Evolutionary conservation across 2,888 invertebrate species (phyloP), one percentile per base, ranked within the genome.

Genomic region (Agrochola circellaris): DNA sequence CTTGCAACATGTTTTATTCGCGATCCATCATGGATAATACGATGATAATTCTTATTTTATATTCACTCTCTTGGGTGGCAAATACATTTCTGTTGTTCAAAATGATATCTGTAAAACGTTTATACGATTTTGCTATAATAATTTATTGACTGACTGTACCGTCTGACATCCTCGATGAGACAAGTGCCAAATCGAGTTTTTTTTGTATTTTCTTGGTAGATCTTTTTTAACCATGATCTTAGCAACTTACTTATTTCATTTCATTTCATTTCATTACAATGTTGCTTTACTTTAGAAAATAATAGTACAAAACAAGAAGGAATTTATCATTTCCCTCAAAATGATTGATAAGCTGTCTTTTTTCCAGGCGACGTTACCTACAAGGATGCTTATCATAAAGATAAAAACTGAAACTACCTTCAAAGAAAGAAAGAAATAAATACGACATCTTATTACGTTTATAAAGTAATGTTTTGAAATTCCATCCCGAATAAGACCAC

Each of bases 11-110:
- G 64, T 79, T 75, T 56, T 68, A 30, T 38, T 11, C 15, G 26
- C 73, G 51, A 66, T 81, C 23, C 61, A 64, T 79, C 54, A 70
- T 64, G 34, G 38, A 30, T 79, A 79, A 66, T 69, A 38, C 26
- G 61, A 75, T 69, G 34, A 70, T 75, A 79, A 76, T 82, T 77
- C 56, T 73, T 54, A 45, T 56, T 84, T 73, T 82, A 70, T 45
- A 58, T 65, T 48, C 26, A 30, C 34, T 74, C 30, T 75, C 69
- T 58, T 77, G 85, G 85, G 86, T 86, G 79, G 85, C 69, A 78
- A 82, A 80, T 66, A 71, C 62, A 62, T 77, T 78, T 72, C 23
- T 74, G 65, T 73, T 23, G 30, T 62, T 72, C 34, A 54, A 65
- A 83, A 65, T 34, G 26, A 84, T 71, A 51, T 65, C 3, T 1